Percentiles rank a stretch among this genome's conserved stretches.
These are phyloP conservation scores for Leucophenga maculata DNA, from an alignment of 2,888 invertebrate genomes.

Conservation along the genomic window DNA sequence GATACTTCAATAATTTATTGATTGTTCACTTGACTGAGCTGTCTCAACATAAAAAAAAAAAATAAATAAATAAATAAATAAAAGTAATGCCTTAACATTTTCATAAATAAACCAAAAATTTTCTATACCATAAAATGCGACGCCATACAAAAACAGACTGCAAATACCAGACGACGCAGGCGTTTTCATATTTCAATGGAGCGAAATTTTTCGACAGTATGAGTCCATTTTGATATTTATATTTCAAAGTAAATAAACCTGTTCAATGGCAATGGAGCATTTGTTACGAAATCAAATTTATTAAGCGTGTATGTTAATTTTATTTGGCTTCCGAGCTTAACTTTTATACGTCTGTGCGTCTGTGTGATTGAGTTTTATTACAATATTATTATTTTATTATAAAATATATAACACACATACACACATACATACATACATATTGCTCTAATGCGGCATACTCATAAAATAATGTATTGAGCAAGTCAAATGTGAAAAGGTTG, in stretches of 20 bases:
- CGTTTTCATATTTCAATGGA: too few relatives aligned
- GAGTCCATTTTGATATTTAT: background rate
- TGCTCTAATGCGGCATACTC: too few relatives aligned
- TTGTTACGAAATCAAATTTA: background rate
- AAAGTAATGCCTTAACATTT: too few relatives aligned
- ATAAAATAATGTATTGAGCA: slow-evolving; percentile 22
- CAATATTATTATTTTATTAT: background rate
- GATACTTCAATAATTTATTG: too few relatives aligned
- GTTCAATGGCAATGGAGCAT: background rate
- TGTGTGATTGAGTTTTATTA: background rate
- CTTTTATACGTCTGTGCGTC: background rate
- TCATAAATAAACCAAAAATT: too few relatives aligned
- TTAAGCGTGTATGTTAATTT: slow-evolving; percentile 4
- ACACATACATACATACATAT: background rate
- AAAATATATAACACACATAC: background rate
- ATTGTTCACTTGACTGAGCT: too few relatives aligned
- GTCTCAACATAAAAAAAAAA: too few relatives aligned
- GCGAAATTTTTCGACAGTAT: background rate
- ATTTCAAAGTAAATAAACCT: slow-evolving; percentile 2
- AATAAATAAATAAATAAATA: too few relatives aligned
- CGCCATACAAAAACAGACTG: too few relatives aligned
- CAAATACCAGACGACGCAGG: too few relatives aligned
- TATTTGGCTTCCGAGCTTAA: background rate
- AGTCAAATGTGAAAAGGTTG: slow-evolving; percentile 34
- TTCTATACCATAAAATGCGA: too few relatives aligned